Evolutionary conservation across 1,140 invertebrate species (phyloP).

Genomic region (Eulimnadia texana): DNA sequence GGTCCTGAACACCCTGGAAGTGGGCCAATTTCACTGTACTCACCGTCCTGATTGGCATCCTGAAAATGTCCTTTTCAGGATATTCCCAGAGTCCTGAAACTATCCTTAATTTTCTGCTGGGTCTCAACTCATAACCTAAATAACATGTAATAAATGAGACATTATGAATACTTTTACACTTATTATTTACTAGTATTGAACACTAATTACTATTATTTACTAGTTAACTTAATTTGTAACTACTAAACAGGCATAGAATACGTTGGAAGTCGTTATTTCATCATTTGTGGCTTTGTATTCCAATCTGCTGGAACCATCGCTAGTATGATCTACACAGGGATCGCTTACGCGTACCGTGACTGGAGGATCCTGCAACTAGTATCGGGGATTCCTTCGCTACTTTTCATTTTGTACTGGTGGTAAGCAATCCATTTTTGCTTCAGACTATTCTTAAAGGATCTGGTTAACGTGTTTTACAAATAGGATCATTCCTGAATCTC

Average conservation of each 20-base stretch:
- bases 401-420: not conserved
- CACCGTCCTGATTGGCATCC: too few relatives aligned
- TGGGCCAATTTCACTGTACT: too few relatives aligned
- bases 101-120: too few relatives aligned
- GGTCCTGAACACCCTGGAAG: too few relatives aligned
- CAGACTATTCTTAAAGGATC: too few relatives aligned
- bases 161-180: too few relatives aligned
- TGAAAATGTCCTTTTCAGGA: too few relatives aligned
- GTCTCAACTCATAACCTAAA: too few relatives aligned
- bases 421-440: not conserved
- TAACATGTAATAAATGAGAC: too few relatives aligned
- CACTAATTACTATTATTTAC: too few relatives aligned
- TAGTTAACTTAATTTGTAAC: not conserved
- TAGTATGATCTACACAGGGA: not conserved
- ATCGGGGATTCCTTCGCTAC: not conserved
- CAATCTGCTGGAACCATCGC: not conserved
- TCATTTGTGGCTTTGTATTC: not conserved
- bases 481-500: not conserved
- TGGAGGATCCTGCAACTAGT: not conserved
- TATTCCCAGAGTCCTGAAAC: too few relatives aligned
- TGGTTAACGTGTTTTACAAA: not conserved
- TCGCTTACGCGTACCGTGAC: not conserved
- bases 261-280: not conserved
- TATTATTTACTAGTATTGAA: too few relatives aligned
- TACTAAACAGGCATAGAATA: not conserved